phyloP scores from a whole-genome alignment of 1,140 invertebrate species.

The Hypothenemus hampei region DNA sequence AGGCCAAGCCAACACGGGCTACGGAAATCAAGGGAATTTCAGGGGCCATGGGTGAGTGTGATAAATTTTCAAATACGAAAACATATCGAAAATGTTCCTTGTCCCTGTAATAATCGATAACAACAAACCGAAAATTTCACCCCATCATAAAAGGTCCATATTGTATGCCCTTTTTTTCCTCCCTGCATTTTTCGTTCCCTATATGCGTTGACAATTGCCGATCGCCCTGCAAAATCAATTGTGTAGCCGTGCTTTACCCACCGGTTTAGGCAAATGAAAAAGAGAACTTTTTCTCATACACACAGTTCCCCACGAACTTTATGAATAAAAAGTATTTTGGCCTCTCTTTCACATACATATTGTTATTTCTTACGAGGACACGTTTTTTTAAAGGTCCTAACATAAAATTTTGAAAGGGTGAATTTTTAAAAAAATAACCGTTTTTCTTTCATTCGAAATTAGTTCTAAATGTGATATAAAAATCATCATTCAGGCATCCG shows the following conservation, averaged over 20 bases:
- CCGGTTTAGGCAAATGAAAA: slow-evolving; percentile 29
- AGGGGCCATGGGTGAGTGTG: slow-evolving; percentile 42
- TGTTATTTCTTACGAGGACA: not conserved
- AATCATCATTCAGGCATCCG: no score
- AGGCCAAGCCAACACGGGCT: slow-evolving; percentile 33
- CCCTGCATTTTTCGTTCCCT: slow-evolving; percentile 27
- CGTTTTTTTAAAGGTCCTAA: no score
- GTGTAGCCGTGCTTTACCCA: slow-evolving; percentile 30
- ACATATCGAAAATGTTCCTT: not conserved
- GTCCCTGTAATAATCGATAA: not conserved
- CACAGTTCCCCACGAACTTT: slow-evolving; percentile 18
- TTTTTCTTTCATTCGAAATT: not conserved
- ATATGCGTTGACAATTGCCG: slow-evolving; percentile 27
- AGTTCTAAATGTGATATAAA: no score
- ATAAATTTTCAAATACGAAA: not conserved
- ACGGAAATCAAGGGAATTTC: slow-evolving; percentile 39
- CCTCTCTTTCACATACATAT: not conserved
- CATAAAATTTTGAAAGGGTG: no score
- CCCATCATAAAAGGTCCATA: slow-evolving; percentile 11
- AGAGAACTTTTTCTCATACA: slow-evolving; percentile 24
- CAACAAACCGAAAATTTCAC: slow-evolving; percentile 7
- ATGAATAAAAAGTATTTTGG: slow-evolving; percentile 18
- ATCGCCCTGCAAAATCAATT: slow-evolving; percentile 31
- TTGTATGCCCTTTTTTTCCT: slow-evolving; percentile 15
- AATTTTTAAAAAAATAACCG: not conserved